phyloP scores from a whole-genome alignment of 1,140 invertebrate genomes.

The Drosophila quadrilineata region DNA sequence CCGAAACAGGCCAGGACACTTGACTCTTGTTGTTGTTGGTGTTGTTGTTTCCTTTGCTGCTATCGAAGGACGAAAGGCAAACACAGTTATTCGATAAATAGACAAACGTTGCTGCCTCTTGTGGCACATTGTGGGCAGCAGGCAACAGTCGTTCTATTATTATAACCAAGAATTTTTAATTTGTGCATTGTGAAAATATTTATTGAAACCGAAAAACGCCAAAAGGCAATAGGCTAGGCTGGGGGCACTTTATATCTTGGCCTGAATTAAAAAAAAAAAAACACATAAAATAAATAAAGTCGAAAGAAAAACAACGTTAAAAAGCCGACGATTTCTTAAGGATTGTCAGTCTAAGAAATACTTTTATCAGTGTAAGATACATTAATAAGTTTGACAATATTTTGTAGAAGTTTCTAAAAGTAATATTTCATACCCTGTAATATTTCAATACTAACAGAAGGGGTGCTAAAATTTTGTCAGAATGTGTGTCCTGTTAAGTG shows the following conservation, averaged over 20 bases:
- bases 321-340: too few relatives aligned
- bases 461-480: too few relatives aligned
- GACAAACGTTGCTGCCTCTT: conserved; percentile 24
- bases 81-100: conserved; percentile 68
- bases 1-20: conserved; percentile 31
- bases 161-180: conserved; percentile 72
- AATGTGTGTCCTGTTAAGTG: too few relatives aligned
- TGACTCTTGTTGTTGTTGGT: conserved; percentile 21
- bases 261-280: background rate
- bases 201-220: conserved; percentile 73
- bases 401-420: too few relatives aligned
- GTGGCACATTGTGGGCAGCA: conserved; percentile 30
- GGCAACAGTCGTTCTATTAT: conserved; percentile 57
- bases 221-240: conserved; percentile 41
- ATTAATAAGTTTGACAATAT: too few relatives aligned
- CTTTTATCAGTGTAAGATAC: too few relatives aligned
- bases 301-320: conserved; percentile 40
- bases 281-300: conserved; percentile 6
- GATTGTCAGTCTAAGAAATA: too few relatives aligned
- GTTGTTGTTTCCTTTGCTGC: conserved; percentile 31
- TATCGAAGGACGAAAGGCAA: conserved; percentile 53
- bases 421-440: too few relatives aligned
- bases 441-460: too few relatives aligned
- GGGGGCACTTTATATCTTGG: too few relatives aligned
- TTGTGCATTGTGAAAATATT: conserved; percentile 77